phyloP scores from a whole-genome alignment of 2,113 vertebrate species.

The Crotophaga sulcirostris region DNA sequence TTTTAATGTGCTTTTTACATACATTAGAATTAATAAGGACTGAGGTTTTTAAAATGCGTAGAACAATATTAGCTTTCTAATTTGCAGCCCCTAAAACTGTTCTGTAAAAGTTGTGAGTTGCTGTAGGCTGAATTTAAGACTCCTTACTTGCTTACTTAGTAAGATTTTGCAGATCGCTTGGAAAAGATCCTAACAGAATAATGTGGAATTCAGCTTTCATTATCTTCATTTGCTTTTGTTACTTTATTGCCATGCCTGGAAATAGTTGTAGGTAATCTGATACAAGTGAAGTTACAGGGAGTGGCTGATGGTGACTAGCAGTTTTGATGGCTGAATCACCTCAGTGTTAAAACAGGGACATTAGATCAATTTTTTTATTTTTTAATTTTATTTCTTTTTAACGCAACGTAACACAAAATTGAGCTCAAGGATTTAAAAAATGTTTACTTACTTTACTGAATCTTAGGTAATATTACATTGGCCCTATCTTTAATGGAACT shows the following conservation, averaged over 20 bases:
- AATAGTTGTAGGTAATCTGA: background rate
- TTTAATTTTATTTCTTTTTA: background rate
- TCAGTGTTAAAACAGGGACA: background rate
- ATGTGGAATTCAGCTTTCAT: background rate
- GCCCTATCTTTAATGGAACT: accelerated
- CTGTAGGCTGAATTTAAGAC: background rate
- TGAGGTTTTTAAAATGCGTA: background rate
- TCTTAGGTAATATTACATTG: background rate
- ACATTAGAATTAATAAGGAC: background rate
- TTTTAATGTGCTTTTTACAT: background rate
- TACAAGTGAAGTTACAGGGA: background rate
- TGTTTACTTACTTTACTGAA: background rate
- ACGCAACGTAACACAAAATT: background rate
- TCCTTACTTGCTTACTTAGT: background rate
- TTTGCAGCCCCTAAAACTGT: background rate
- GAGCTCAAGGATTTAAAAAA: background rate
- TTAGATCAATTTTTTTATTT: background rate
- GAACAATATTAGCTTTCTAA: background rate
- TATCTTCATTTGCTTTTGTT: background rate
- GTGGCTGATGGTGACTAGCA: background rate
- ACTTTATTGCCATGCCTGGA: background rate
- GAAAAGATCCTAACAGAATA: background rate
- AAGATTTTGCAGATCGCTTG: background rate
- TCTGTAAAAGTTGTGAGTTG: background rate
- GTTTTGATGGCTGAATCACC: background rate